Evolutionary conservation across 2,797 vertebrate species (phyloP).

Genomic region (Lutjanus campechanus): DNA sequence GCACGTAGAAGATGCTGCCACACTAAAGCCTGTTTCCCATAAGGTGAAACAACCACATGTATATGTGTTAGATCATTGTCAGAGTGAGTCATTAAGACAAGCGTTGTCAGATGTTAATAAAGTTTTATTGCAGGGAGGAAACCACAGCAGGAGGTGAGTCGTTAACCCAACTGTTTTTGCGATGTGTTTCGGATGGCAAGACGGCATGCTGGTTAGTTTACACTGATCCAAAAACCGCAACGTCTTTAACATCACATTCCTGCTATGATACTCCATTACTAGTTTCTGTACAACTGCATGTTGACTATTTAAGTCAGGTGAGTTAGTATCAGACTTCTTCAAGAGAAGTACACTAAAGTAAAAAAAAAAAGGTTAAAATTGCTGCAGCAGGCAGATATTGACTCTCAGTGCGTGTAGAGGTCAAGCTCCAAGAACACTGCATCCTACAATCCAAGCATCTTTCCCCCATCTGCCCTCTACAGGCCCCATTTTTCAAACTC

Average conservation of each 20-base stretch:
- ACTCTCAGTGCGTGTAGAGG: no score
- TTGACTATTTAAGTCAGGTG: no score
- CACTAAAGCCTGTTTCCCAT: slow-evolving; percentile 36
- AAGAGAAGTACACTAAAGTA: no score
- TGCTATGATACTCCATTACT: no score
- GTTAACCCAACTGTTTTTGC: slow-evolving; percentile 8
- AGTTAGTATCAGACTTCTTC: no score
- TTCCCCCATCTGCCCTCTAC: no score
- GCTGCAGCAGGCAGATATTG: no score
- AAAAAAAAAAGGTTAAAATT: no score
- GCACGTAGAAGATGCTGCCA: slow-evolving; percentile 1
- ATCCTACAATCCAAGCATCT: no score
- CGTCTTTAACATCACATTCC: slow-evolving; percentile 10
- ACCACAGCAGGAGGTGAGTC: slow-evolving; percentile 38
- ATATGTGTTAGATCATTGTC: slow-evolving; percentile 41
- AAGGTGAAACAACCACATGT: slow-evolving; percentile 33
- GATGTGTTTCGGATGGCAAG: slow-evolving; percentile 5
- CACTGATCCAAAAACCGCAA: slow-evolving; percentile 14
- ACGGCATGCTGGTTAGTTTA: slow-evolving; percentile 1
- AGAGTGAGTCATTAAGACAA: slow-evolving; percentile 54
- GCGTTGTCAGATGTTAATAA: slow-evolving; percentile 63
- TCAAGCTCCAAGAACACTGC: no score
- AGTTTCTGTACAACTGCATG: no score
- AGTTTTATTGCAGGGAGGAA: slow-evolving; percentile 43
- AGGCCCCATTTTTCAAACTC: no score